Evolutionary conservation across 64 coral and sea anemone genomes (phyloP).

Genomic region (Cladopsammia gracilis): DNA sequence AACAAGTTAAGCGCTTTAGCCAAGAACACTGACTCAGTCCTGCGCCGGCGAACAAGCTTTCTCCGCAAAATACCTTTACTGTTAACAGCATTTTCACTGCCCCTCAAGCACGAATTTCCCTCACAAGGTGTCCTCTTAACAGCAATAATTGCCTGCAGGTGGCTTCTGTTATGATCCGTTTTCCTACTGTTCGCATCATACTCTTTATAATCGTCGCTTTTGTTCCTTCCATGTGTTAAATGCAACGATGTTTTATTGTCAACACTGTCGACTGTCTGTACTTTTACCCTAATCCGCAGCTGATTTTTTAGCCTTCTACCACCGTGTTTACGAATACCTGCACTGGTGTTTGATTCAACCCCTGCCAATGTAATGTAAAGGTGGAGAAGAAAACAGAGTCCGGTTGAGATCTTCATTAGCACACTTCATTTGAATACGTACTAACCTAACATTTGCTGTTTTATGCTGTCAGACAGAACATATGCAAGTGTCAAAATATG

Average conservation of each 20-base stretch:
- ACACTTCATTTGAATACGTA: constrained; percentile 22
- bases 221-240: not conserved
- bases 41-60: not conserved
- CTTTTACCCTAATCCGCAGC: not conserved
- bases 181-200: not conserved
- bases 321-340: not conserved
- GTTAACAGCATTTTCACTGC: not conserved
- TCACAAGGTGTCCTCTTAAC: constrained; percentile 7
- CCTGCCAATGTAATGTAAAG: constrained; percentile 15
- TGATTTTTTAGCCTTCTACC: not conserved
- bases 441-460: not conserved
- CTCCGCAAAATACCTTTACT: not conserved
- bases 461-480: not conserved
- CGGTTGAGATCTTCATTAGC: constrained; percentile 14
- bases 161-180: not conserved
- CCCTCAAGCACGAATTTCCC: constrained; percentile 4
- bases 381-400: not conserved
- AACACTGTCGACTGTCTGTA: not conserved
- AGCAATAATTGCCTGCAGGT: constrained; percentile 7
- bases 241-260: not conserved
- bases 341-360: constrained; percentile 8
- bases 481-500: not conserved
- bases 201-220: not conserved
- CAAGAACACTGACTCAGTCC: constrained; percentile 8
- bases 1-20: constrained; percentile 23